Percentiles rank a stretch among this genome's conserved stretches.
Evolutionary conservation across 2,797 vertebrate genomes (phyloP).

Genomic region (Psittacula echo): DNA sequence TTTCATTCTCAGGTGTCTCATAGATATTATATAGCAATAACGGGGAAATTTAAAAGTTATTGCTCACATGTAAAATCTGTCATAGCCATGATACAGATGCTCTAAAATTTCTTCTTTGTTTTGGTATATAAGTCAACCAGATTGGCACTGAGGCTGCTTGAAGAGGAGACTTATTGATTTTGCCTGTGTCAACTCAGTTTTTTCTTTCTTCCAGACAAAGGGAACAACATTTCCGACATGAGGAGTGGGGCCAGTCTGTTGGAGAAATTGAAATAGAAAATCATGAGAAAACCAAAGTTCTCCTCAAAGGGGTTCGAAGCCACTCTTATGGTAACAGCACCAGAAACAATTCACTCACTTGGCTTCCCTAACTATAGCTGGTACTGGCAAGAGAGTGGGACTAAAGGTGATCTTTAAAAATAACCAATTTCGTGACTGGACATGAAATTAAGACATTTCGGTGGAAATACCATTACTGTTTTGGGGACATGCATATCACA

Average conservation of each 20-base stretch:
- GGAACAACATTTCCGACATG: constrained; percentile 44
- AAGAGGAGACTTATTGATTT: background rate
- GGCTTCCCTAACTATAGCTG: fast-evolving
- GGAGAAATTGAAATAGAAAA: constrained; percentile 59
- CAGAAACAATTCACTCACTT: background rate
- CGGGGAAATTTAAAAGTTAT: background rate
- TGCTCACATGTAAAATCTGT: background rate
- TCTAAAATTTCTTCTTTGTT: background rate
- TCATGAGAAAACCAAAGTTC: background rate
- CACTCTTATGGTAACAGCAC: constrained; percentile 58
- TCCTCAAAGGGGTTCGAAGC: constrained; percentile 52
- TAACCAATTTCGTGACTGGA: background rate
- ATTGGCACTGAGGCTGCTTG: background rate
- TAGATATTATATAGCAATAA: background rate
- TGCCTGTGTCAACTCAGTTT: background rate
- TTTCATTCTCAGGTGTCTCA: background rate
- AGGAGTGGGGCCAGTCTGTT: constrained; percentile 58
- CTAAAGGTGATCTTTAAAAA: background rate
- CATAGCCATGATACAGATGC: background rate
- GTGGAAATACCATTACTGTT: background rate
- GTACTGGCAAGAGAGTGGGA: background rate
- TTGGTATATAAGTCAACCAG: background rate
- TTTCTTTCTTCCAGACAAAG: constrained; percentile 22
- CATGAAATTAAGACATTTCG: background rate
- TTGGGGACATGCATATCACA: background rate